These are phyloP conservation scores for Vulpes ferrilata DNA, from an alignment of 2,113 vertebrate genomes.

Conservation along the genomic window DNA sequence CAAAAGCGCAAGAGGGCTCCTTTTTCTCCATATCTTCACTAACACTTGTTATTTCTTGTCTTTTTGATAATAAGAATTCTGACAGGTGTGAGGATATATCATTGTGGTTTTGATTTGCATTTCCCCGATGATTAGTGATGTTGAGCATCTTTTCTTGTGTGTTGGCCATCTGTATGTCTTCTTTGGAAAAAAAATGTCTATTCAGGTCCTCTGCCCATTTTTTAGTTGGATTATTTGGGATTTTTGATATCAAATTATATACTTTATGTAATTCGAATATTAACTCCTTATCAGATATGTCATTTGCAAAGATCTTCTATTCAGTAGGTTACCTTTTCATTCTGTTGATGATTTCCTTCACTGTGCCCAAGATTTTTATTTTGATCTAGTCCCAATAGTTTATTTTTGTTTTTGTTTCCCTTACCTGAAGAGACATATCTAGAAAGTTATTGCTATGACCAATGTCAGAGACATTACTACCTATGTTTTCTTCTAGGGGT, in stretches of 20 bases:
- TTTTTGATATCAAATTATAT: background rate
- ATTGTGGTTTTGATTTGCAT: background rate
- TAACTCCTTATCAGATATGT: background rate
- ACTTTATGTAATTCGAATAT: background rate
- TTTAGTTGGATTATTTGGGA: background rate
- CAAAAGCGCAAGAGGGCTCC: background rate
- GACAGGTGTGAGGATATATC: background rate
- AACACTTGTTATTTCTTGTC: background rate
- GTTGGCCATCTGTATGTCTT: background rate
- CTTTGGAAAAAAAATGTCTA: background rate
- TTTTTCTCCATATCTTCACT: background rate
- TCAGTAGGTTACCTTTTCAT: background rate
- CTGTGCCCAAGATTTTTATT: background rate
- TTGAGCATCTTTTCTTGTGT: too few species aligned
- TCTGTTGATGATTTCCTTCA: background rate
- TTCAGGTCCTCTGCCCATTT: background rate
- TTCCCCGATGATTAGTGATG: background rate
- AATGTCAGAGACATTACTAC: background rate
- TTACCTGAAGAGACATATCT: background rate
- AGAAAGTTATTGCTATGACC: background rate
- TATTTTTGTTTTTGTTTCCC: background rate
- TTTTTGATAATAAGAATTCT: background rate
- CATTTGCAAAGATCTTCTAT: background rate
- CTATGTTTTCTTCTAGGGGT: background rate
- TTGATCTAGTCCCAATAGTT: background rate